Evolutionary conservation across 2,888 invertebrate genomes (phyloP).

Genomic region (Dasypogon diadema): DNA sequence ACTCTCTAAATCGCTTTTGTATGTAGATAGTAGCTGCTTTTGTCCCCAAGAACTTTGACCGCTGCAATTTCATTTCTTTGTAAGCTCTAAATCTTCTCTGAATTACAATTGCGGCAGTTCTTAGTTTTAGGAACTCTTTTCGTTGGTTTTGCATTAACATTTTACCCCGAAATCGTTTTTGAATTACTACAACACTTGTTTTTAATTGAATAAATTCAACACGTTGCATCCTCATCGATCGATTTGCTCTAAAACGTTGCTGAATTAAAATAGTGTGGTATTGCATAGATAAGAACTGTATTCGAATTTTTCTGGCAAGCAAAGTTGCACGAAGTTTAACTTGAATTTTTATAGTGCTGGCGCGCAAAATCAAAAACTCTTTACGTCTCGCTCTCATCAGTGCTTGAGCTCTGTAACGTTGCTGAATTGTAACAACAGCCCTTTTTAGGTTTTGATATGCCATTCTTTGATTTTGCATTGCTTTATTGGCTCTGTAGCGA

Average conservation of each 20-base stretch:
- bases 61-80: conserved; percentile 64
- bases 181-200: conserved; percentile 61
- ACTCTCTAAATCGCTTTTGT: conserved; percentile 55
- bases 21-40: conserved; percentile 58
- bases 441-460: conserved; percentile 57
- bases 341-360: conserved; percentile 62
- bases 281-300: conserved; percentile 60
- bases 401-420: conserved; percentile 60
- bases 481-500: conserved; percentile 59
- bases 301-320: conserved; percentile 59
- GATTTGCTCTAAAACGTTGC: conserved; percentile 61
- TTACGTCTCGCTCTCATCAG: conserved; percentile 61
- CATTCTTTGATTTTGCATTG: conserved; percentile 56
- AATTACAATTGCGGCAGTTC: conserved; percentile 58
- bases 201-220: conserved; percentile 58
- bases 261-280: conserved; percentile 62
- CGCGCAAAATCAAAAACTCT: conserved; percentile 58
- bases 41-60: conserved; percentile 7
- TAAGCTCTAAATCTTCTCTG: conserved; percentile 65
- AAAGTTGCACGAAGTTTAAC: conserved; percentile 64
- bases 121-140: conserved; percentile 58
- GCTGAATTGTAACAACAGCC: conserved; percentile 63
- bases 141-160: conserved; percentile 59
- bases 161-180: conserved; percentile 63
- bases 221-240: conserved; percentile 61